Evolutionary conservation across 2,888 invertebrate species (phyloP).

Genomic region (Cephus spinipes): DNA sequence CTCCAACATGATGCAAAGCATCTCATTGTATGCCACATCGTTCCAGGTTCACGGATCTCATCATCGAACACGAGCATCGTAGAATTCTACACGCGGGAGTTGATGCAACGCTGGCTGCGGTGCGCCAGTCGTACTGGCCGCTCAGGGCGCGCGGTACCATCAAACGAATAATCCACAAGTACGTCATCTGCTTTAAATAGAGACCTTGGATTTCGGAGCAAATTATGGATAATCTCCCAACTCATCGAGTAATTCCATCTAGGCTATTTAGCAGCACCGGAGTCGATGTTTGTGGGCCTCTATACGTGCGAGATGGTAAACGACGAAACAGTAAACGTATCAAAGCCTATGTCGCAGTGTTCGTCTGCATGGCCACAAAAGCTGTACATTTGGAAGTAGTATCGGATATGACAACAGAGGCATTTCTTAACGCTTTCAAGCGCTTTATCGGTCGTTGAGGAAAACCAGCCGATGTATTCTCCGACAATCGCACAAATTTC

Average conservation of each 20-base stretch:
- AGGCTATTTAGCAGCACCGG: constrained; percentile 37
- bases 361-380: constrained; percentile 39
- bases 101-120: not conserved
- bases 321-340: constrained; percentile 15
- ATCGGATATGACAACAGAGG: constrained; percentile 23
- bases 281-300: constrained; percentile 41
- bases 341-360: constrained; percentile 33
- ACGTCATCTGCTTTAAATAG: not conserved
- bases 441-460: constrained; percentile 35
- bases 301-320: constrained; percentile 21
- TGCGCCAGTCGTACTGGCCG: not conserved
- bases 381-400: constrained; percentile 40
- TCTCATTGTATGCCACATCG: constrained; percentile 18
- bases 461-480: constrained; percentile 25
- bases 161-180: not conserved
- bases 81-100: constrained; percentile 5
- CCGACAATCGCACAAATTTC: constrained; percentile 39
- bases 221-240: constrained; percentile 44
- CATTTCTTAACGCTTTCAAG: constrained; percentile 29
- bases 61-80: constrained; percentile 2
- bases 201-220: constrained; percentile 18
- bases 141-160: not conserved
- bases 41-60: not conserved
- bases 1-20: constrained; percentile 1
- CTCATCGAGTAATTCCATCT: constrained; percentile 29